These are phyloP conservation scores for Ramphastos sulfuratus DNA, from an alignment of 2,113 vertebrate genomes.

Conservation along the genomic window DNA sequence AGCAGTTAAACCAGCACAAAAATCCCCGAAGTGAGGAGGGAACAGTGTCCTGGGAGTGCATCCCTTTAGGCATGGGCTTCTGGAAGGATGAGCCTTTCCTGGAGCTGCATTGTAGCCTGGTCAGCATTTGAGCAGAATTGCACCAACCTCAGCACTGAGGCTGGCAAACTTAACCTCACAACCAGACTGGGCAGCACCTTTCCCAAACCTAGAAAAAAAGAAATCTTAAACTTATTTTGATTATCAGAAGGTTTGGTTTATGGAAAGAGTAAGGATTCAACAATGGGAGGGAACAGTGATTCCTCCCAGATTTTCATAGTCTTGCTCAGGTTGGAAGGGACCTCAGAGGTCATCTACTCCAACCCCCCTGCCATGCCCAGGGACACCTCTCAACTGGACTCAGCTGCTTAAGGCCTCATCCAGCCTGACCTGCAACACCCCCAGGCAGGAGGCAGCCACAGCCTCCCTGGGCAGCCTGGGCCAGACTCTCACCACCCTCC, in stretches of 20 bases:
- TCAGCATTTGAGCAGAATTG: neutral
- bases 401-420: too few relatives aligned
- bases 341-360: too few relatives aligned
- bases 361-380: too few relatives aligned
- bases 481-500: too few relatives aligned
- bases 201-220: neutral
- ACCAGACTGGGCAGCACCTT: neutral
- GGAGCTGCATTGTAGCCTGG: neutral
- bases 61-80: neutral
- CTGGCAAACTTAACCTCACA: neutral
- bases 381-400: too few relatives aligned
- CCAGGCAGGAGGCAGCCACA: too few relatives aligned
- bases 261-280: neutral
- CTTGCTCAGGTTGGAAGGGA: too few relatives aligned
- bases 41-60: neutral
- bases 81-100: neutral
- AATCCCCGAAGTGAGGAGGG: accelerated
- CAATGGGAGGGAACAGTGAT: neutral
- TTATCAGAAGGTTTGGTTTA: neutral
- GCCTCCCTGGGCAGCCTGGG: too few relatives aligned
- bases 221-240: neutral
- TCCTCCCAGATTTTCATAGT: neutral
- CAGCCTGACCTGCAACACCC: too few relatives aligned
- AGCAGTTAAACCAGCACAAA: neutral
- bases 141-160: neutral